phyloP scores from a whole-genome alignment of 2,797 vertebrate species.

The Menidia menidia region DNA sequence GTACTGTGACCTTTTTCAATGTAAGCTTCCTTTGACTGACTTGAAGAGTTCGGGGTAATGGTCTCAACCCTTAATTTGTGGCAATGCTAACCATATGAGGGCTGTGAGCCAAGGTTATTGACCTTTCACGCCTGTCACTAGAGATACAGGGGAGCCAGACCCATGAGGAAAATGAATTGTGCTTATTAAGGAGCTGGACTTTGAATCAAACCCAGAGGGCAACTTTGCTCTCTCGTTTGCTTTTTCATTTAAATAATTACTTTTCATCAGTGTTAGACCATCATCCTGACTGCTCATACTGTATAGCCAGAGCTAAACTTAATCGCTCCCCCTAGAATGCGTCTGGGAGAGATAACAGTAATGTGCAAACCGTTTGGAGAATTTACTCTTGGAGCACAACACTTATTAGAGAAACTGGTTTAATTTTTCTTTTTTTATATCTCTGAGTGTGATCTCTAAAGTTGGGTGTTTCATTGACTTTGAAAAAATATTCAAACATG shows the following conservation, averaged over 20 bases:
- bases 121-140: conserved; percentile 84
- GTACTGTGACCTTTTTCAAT: conserved; percentile 79
- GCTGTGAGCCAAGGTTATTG: conserved; percentile 83
- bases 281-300: conserved; percentile 37
- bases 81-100: conserved; percentile 82
- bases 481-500: neutral
- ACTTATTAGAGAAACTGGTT: conserved; percentile 55
- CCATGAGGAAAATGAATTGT: conserved; percentile 73
- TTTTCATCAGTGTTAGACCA: conserved; percentile 49
- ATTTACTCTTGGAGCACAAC: conserved; percentile 64
- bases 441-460: neutral
- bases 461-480: neutral
- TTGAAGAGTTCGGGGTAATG: conserved; percentile 78
- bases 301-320: conserved; percentile 29
- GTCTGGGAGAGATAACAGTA: conserved; percentile 43
- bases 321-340: conserved; percentile 29
- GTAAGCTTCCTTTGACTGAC: conserved; percentile 75
- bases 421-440: neutral
- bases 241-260: conserved; percentile 58
- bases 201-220: conserved; percentile 59
- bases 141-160: conserved; percentile 73
- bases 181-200: conserved; percentile 71
- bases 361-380: conserved; percentile 52
- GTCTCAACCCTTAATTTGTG: conserved; percentile 77
- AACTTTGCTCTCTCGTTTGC: conserved; percentile 56